Conservation (phyloP, 1,140 invertebrate genomes). For the Zeugodacus cucurbitae region DNA sequence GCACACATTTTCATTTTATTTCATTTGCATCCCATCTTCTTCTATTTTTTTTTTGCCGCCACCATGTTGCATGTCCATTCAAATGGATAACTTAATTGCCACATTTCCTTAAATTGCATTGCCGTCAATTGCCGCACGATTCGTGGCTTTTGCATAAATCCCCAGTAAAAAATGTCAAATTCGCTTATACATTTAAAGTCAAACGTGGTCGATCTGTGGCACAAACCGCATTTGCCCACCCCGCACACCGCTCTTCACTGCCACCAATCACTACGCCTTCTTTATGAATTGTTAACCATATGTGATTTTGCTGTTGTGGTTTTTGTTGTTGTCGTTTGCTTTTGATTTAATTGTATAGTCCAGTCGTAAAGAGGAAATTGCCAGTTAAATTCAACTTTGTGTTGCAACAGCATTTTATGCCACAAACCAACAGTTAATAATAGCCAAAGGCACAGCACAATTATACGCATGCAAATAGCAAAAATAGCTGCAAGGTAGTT, state of each 20-base stretch:
- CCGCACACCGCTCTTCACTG: background rate
- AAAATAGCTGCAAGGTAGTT: background rate
- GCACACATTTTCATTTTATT: background rate
- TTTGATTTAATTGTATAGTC: constrained; percentile 19
- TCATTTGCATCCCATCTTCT: background rate
- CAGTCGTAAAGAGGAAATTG: constrained; percentile 6
- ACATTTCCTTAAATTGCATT: background rate
- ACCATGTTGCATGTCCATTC: background rate
- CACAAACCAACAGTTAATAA: constrained; percentile 10
- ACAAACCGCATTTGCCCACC: background rate
- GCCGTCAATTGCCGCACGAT: background rate
- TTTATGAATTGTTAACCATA: background rate
- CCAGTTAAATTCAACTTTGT: constrained; percentile 2
- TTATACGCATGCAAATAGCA: background rate
- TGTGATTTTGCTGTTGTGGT: background rate
- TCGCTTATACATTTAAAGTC: constrained; percentile 12
- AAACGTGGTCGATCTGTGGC: background rate
- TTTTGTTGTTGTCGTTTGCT: background rate
- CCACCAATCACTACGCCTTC: background rate
- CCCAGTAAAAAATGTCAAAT: background rate
- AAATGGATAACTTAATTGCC: constrained; percentile 21
- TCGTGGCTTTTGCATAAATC: constrained; percentile 7
- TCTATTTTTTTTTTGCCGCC: background rate
- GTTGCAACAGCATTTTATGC: constrained; percentile 19
- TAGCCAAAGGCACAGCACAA: background rate